A percentile compares a stretch with the other conserved stretches of the same genome.
These are phyloP conservation scores for Dendronephthya gigantea DNA, from an alignment of 64 coral and sea anemone species.

Conservation along the genomic window DNA sequence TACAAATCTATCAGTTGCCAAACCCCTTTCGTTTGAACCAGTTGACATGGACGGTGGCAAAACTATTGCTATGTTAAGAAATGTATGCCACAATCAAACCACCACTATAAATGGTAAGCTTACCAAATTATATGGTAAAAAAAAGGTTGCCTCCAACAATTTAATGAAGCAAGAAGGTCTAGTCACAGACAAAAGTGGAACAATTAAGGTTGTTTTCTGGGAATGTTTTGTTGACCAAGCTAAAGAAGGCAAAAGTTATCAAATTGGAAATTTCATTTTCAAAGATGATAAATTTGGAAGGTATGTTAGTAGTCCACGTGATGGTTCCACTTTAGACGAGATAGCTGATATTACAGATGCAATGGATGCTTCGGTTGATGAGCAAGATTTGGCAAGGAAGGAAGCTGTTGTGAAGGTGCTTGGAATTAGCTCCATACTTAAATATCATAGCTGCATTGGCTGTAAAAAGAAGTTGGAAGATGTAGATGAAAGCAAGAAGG, in stretches of 20 bases:
- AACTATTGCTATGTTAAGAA: too few relatives aligned
- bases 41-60: background rate
- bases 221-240: background rate
- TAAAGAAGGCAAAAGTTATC: background rate
- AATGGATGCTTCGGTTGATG: background rate
- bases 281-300: background rate
- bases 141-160: background rate
- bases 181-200: background rate
- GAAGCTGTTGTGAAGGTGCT: background rate
- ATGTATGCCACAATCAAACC: too few relatives aligned
- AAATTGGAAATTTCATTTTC: background rate
- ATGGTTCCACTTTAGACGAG: slow-evolving; percentile 7
- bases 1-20: background rate
- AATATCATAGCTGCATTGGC: background rate
- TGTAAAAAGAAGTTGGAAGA: slow-evolving; percentile 11
- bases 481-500: background rate
- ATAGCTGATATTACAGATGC: background rate
- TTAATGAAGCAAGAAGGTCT: background rate
- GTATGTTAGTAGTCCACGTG: too few relatives aligned
- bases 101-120: too few relatives aligned
- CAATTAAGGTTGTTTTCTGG: slow-evolving; percentile 6
- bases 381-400: background rate
- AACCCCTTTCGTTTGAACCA: background rate
- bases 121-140: background rate
- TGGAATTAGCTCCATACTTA: background rate